These are phyloP conservation scores for Cygnus olor DNA, from an alignment of 2,797 vertebrate genomes.

Conservation along the genomic window DNA sequence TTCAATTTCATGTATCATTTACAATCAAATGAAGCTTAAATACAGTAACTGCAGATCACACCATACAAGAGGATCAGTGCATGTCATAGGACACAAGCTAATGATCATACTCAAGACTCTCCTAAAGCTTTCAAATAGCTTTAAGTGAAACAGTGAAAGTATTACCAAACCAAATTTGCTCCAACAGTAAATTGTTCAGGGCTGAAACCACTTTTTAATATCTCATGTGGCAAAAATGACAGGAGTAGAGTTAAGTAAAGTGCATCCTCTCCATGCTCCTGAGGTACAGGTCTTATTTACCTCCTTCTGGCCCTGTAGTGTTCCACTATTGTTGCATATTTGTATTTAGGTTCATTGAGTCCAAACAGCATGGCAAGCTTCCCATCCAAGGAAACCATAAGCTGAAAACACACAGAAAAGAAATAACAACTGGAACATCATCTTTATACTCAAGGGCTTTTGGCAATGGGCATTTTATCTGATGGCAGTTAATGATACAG, in stretches of 20 bases:
- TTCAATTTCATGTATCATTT: background rate
- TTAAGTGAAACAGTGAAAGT: background rate
- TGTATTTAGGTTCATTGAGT: slow-evolving; percentile 81
- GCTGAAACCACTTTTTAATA: background rate
- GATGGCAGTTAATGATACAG: background rate
- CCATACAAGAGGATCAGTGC: background rate
- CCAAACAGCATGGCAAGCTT: slow-evolving; percentile 78
- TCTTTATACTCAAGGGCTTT: background rate
- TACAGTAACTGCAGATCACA: background rate
- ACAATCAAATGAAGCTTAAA: background rate
- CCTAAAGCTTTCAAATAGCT: background rate
- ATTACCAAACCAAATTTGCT: background rate
- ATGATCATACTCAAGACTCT: background rate
- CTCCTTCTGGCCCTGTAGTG: slow-evolving; percentile 66
- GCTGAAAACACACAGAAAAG: slow-evolving; percentile 59
- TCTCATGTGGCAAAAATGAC: background rate
- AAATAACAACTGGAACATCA: background rate
- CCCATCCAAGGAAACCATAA: slow-evolving; percentile 82
- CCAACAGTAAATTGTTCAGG: background rate
- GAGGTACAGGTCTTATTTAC: slow-evolving; percentile 36
- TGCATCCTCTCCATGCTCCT: background rate
- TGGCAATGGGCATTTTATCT: background rate
- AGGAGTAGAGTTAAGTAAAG: background rate
- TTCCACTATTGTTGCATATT: slow-evolving; percentile 78
- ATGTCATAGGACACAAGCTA: background rate